Conservation (phyloP, 2,888 invertebrate species). For the Dynastes maya region DNA sequence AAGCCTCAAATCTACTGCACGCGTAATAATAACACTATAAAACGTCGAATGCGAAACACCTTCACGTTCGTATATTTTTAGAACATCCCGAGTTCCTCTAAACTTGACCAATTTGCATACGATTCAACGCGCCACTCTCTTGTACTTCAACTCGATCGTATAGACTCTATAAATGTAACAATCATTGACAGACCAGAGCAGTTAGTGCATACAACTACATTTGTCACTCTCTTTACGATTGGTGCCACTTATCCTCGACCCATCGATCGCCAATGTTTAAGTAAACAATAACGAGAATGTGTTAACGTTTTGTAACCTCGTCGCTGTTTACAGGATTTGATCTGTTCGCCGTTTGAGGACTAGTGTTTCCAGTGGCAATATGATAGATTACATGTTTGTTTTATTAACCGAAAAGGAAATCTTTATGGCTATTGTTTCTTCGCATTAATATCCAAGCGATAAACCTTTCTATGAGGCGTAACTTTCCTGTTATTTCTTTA, state of each 20-base stretch:
- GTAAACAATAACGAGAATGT: constrained; percentile 17
- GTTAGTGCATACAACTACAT: neutral
- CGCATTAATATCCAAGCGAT: neutral
- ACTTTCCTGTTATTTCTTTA: neutral
- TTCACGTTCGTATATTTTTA: constrained; percentile 10
- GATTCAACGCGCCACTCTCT: neutral
- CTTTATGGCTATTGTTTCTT: constrained; percentile 4
- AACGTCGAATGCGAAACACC: constrained; percentile 16
- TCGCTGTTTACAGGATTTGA: neutral
- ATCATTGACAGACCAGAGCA: neutral
- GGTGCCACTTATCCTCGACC: neutral
- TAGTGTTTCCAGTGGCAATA: neutral
- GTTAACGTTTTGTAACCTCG: constrained; percentile 1
- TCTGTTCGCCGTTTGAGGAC: neutral
- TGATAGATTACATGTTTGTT: constrained; percentile 26
- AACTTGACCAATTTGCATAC: constrained; percentile 6
- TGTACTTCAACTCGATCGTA: neutral
- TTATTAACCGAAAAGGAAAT: constrained; percentile 8
- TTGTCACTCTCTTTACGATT: constrained; percentile 18
- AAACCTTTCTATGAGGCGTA: neutral
- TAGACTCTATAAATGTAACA: constrained; percentile 6
- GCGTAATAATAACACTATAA: neutral
- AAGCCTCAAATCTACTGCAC: neutral
- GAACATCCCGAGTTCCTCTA: neutral
- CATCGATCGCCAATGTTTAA: constrained; percentile 5